Base-by-base conservation (phyloP, 2,888 invertebrate genomes). In the Parnassius apollo region DNA sequence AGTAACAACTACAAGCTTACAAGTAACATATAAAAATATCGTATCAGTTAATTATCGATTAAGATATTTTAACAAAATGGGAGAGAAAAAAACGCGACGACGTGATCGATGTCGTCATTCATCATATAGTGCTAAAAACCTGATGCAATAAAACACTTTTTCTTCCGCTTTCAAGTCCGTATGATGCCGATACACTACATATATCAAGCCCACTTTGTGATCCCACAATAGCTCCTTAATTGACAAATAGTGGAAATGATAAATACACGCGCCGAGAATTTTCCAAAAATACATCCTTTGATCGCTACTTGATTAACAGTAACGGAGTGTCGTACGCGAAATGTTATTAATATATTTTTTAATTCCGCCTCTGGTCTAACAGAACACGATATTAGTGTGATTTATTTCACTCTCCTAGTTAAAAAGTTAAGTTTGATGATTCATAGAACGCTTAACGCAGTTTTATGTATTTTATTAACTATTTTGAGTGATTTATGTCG, bases 201-300 rank as follows among this genome's bases (percentile, higher is more conserved):
- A 88, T 88, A 90, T 90, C 90, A 88, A 77, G 73, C 80, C 82
- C 80, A 83, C 86, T 87, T 85, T 83, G 75, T 70, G 82, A 75
- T 79, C 86, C 83, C 82, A 87, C 88, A 88, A 90, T 90, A 88
- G 88, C 78, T 71, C 84, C 81, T 85, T 91, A 91, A 91, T 91
- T 91, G 91, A 91, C 91, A 91, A 91, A 91, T 91, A 90, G 90
- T 88, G 79, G 83, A 85, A 88, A 90, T 91, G 91, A 91, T 91
- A 85, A 88, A 91, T 91, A 86, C 84, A 80, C 74, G 77, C 80
- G 82, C 77, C 80, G 85, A 81, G 85, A 84, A 88, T 83, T 83
- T 80, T 88, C 88, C 84, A 69, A 80, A 91, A 91, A 90, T 90
- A 90, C 72, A 75, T 75, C 77, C 91, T 91, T 91, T 91, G 91